phyloP scores from a whole-genome alignment of 2,113 vertebrate genomes.

The Megalops atlanticus region DNA sequence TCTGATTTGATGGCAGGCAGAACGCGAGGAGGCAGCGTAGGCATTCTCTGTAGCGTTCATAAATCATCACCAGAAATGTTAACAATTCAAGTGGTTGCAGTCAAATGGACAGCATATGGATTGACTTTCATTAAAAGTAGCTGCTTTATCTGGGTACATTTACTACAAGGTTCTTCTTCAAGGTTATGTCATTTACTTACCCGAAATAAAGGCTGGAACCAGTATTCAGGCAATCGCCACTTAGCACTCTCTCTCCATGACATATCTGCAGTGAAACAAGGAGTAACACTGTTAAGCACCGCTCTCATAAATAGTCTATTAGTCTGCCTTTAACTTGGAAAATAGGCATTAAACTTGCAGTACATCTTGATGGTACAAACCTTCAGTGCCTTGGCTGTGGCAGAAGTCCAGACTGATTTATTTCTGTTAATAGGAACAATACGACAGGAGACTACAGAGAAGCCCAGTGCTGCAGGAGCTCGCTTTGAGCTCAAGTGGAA shows the following conservation, averaged over 20 bases:
- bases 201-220: background rate
- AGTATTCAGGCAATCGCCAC: background rate
- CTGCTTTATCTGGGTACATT: background rate
- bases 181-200: background rate
- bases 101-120: background rate
- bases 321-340: background rate
- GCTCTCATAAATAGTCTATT: no score
- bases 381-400: no score
- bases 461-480: no score
- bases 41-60: background rate
- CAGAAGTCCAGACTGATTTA: no score
- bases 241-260: background rate
- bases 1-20: background rate
- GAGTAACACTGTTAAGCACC: background rate
- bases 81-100: background rate
- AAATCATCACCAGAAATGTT: background rate
- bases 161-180: background rate
- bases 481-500: no score
- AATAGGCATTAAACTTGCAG: background rate
- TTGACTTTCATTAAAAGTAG: background rate
- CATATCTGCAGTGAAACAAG: background rate
- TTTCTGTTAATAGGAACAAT: background rate
- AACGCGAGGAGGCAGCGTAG: background rate
- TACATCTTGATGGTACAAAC: background rate
- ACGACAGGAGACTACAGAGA: background rate